Conservation (phyloP, 2,888 invertebrate species). For the Ennomos quercinarius region DNA sequence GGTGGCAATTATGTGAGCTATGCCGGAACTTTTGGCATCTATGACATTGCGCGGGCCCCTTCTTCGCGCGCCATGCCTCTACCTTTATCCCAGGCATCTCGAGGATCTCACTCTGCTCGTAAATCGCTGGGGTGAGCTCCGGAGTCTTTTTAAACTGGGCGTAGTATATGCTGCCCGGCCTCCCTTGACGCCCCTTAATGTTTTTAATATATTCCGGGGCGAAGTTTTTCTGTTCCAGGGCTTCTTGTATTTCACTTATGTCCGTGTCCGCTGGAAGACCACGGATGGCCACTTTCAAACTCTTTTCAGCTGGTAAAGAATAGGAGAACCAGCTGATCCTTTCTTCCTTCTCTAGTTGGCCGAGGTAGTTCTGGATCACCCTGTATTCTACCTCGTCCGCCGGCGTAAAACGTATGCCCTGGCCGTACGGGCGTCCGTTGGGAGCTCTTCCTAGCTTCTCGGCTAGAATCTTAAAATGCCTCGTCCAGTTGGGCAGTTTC, state of each 20-base stretch:
- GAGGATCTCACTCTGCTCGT: not conserved
- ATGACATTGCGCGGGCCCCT: conserved; percentile 39
- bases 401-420: conserved; percentile 21
- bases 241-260: not conserved
- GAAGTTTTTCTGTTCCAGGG: conserved; percentile 1
- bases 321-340: conserved; percentile 32
- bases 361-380: conserved; percentile 19
- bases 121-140: not conserved
- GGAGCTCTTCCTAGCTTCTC: conserved; percentile 8
- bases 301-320: conserved; percentile 20
- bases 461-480: conserved; percentile 1
- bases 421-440: conserved; percentile 13
- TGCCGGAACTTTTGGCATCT: conserved; percentile 41
- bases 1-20: conserved; percentile 38
- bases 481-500: conserved; percentile 11
- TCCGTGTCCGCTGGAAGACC: not conserved
- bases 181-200: not conserved
- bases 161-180: conserved; percentile 6
- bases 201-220: not conserved
- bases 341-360: conserved; percentile 2
- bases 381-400: not conserved
- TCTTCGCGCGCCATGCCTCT: not conserved
- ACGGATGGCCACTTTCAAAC: conserved; percentile 26
- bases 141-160: not conserved
- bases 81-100: not conserved